phyloP scores from a whole-genome alignment of 2,113 vertebrate genomes.

The Numida meleagris region DNA sequence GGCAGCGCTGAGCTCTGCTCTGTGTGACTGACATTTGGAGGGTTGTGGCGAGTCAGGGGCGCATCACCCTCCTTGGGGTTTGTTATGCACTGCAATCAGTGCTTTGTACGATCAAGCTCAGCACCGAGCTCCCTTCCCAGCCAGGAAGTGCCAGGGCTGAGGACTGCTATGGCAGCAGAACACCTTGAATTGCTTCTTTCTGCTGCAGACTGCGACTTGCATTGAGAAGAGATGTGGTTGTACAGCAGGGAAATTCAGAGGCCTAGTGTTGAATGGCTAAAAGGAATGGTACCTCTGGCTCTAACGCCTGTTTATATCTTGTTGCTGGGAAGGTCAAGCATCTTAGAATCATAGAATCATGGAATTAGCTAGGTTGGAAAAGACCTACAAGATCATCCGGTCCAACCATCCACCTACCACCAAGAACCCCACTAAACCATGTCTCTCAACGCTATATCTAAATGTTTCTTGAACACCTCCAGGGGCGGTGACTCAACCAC shows the following conservation, averaged over 20 bases:
- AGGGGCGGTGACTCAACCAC: no score
- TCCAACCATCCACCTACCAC: no score
- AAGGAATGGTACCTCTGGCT: not conserved
- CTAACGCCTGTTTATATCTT: not conserved
- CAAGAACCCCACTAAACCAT: no score
- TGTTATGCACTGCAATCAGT: rapidly evolving
- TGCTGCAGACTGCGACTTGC: not conserved
- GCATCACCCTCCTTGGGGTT: no score
- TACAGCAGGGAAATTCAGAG: not conserved
- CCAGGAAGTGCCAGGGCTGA: not conserved
- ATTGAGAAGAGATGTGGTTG: not conserved
- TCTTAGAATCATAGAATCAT: no score
- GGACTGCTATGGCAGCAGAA: not conserved
- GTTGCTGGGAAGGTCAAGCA: not conserved
- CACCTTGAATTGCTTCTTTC: not conserved
- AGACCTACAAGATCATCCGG: no score
- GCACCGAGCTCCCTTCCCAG: not conserved
- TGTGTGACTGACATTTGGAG: not conserved
- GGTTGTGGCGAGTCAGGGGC: not conserved
- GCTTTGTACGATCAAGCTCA: not conserved
- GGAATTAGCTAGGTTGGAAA: no score
- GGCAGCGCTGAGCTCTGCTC: not conserved
- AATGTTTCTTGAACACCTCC: no score
- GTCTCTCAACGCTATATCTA: no score
- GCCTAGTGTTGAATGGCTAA: not conserved